Percentiles rank a stretch among this genome's conserved stretches.
Evolutionary conservation across 1,140 invertebrate species (phyloP).

Genomic region (Penaeus chinensis): DNA sequence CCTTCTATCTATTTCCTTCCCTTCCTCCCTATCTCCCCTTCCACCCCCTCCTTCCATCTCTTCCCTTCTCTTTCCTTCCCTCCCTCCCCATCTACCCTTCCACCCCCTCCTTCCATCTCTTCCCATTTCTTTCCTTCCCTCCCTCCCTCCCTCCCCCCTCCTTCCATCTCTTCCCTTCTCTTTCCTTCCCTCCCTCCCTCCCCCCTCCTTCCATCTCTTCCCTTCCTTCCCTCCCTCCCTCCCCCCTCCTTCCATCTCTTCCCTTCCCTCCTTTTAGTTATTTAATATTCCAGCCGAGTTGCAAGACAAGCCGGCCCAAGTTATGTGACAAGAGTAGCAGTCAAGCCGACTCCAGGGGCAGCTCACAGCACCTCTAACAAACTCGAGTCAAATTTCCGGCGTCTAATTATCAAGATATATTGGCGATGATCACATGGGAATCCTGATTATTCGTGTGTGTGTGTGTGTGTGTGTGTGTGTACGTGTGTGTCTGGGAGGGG

Average conservation of each 20-base stretch:
- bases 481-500: conserved; percentile 16
- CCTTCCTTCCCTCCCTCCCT: too few species aligned
- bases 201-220: too few species aligned
- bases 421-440: conserved; percentile 18
- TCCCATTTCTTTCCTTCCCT: too few species aligned
- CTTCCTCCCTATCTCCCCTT: too few species aligned
- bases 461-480: conserved; percentile 5
- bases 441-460: background rate
- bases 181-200: too few species aligned
- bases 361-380: conserved; percentile 10
- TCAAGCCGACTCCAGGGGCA: background rate
- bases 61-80: too few species aligned
- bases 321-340: conserved; percentile 4
- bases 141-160: too few species aligned
- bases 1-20: too few species aligned
- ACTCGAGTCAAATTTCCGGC: conserved; percentile 18
- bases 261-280: background rate
- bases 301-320: background rate
- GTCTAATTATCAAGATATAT: conserved; percentile 27
- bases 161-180: too few species aligned
- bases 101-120: too few species aligned
- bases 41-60: too few species aligned
- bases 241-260: background rate
- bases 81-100: too few species aligned
- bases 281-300: background rate